Conservation (phyloP, 2,888 invertebrate species). For the Synanthedon formicaeformis region DNA sequence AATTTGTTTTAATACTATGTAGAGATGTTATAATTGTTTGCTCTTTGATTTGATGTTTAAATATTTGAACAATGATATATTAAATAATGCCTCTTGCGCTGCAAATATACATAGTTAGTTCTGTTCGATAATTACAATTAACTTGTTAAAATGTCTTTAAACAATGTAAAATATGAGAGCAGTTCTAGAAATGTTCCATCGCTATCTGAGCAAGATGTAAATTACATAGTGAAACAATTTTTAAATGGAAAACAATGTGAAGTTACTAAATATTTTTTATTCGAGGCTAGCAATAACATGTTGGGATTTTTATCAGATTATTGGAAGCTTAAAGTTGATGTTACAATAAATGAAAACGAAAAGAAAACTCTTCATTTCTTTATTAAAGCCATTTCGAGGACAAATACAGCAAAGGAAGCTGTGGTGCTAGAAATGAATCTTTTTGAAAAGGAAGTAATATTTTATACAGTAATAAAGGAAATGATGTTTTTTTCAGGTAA, state of each 20-base stretch:
- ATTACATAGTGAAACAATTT: conserved; percentile 11
- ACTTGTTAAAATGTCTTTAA: background rate
- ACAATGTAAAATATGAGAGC: background rate
- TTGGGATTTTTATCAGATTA: conserved; percentile 56
- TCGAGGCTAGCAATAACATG: conserved; percentile 50
- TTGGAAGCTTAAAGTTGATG: conserved; percentile 40
- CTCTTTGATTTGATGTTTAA: no score
- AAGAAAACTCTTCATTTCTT: conserved; percentile 33
- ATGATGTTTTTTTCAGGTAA: conserved; percentile 28
- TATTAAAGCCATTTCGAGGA: conserved; percentile 41
- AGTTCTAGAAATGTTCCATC: no score
- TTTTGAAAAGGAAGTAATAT: conserved; percentile 42
- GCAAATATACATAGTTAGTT: no score
- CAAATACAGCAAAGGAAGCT: conserved; percentile 46
- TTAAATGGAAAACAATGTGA: no score
- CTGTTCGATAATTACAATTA: background rate
- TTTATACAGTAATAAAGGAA: conserved; percentile 40
- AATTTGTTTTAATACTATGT: no score
- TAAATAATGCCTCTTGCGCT: background rate
- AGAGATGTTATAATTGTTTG: no score
- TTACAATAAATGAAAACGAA: conserved; percentile 14
- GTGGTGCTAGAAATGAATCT: conserved; percentile 44
- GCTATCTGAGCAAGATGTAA: no score
- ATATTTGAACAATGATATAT: background rate
- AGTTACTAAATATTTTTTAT: conserved; percentile 24